A percentile compares a stretch with the other conserved stretches of the same genome.
phyloP scores from a whole-genome alignment of 2,113 vertebrate species.

The Mobula hypostoma region DNA sequence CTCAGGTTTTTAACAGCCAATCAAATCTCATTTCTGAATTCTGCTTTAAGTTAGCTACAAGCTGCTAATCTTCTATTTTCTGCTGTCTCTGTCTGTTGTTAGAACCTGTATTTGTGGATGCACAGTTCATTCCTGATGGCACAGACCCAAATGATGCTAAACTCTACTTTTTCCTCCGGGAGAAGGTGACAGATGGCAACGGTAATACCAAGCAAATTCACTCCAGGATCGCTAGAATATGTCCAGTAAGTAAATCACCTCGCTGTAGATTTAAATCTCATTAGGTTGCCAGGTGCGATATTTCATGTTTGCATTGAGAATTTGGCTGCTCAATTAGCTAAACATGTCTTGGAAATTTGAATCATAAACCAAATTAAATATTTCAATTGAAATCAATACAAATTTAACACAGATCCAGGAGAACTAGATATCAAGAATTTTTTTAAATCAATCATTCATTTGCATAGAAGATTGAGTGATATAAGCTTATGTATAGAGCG shows the following conservation, averaged over 20 bases:
- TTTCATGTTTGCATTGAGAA: neutral
- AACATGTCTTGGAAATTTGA: neutral
- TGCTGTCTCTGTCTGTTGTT: conserved; percentile 2
- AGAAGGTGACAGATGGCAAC: conserved; percentile 80
- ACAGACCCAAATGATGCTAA: conserved; percentile 90
- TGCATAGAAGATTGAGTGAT: neutral
- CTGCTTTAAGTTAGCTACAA: neutral
- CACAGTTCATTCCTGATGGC: conserved; percentile 88
- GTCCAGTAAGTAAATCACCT: conserved; percentile 70
- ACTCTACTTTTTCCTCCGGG: conserved; percentile 91
- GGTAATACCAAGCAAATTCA: conserved; percentile 89
- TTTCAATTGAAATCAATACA: neutral
- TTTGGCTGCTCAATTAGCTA: neutral
- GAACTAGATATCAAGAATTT: neutral
- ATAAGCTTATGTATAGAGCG: neutral
- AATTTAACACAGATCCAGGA: neutral
- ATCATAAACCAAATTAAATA: neutral
- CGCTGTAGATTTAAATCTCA: neutral
- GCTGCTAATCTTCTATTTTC: neutral
- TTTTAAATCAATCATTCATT: neutral
- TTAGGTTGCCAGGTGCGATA: neutral
- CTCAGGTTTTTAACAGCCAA: neutral
- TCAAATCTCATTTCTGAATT: neutral
- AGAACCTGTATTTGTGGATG: conserved; percentile 93
- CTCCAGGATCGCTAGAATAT: conserved; percentile 92